Conservation (phyloP, 1,140 invertebrate genomes). For the Halictus rubicundus region DNA sequence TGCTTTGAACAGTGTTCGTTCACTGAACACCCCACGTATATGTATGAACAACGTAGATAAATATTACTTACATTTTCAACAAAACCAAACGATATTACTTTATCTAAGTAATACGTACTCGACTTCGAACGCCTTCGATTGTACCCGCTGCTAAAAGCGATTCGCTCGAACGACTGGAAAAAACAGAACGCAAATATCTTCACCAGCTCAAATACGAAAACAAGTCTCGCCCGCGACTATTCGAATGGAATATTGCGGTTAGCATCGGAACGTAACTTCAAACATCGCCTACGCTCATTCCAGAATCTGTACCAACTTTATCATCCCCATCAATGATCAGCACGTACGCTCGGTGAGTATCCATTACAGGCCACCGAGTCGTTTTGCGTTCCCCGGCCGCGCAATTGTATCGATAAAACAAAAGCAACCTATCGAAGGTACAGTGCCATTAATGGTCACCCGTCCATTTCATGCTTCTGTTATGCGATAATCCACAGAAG, state of each 20-base stretch:
- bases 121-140: too few relatives aligned
- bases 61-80: too few relatives aligned
- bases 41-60: too few relatives aligned
- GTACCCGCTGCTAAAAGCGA: background rate
- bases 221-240: background rate
- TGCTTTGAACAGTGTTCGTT: too few relatives aligned
- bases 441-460: slow-evolving; percentile 59
- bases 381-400: slow-evolving; percentile 36
- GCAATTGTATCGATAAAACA: slow-evolving; percentile 68
- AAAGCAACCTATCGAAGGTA: slow-evolving; percentile 58
- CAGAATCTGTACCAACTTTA: slow-evolving; percentile 59
- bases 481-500: slow-evolving; percentile 62
- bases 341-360: slow-evolving; percentile 43
- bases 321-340: slow-evolving; percentile 58
- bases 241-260: background rate
- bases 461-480: slow-evolving; percentile 62
- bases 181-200: background rate
- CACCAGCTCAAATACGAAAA: background rate
- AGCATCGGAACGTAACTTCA: background rate
- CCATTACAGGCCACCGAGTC: slow-evolving; percentile 48
- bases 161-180: background rate
- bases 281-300: slow-evolving; percentile 14
- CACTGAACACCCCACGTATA: too few relatives aligned
- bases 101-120: too few relatives aligned
- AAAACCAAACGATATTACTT: too few relatives aligned